A percentile compares a stretch with the other conserved stretches of the same genome.
Conservation (phyloP, 2,113 vertebrate species). For the Brevimyrus niger region DNA sequence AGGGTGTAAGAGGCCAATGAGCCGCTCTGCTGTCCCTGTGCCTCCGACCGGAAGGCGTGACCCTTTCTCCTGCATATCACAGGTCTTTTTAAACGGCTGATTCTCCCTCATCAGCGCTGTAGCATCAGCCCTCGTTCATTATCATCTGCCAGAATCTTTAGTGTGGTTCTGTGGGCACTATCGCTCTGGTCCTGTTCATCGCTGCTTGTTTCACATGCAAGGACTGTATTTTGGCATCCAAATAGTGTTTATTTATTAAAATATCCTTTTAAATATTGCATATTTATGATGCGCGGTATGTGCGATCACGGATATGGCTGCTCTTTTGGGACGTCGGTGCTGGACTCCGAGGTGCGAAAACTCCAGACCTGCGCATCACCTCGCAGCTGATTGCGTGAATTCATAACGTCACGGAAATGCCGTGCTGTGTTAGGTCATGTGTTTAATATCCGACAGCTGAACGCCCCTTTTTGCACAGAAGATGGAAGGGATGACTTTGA, state of each 20-base stretch:
- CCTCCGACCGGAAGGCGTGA: neutral
- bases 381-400: slow-evolving; percentile 28
- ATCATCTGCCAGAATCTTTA: neutral
- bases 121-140: neutral
- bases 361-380: neutral
- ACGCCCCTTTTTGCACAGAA: neutral
- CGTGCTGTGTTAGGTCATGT: slow-evolving; percentile 31
- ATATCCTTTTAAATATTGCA: neutral
- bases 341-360: neutral
- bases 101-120: neutral
- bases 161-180: neutral
- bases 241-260: slow-evolving; percentile 1
- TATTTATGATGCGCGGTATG: neutral
- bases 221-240: neutral
- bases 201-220: neutral
- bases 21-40: neutral
- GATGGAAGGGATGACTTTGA: neutral
- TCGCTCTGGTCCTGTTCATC: neutral
- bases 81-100: neutral
- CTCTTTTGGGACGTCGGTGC: neutral
- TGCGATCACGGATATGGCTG: neutral
- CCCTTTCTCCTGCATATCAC: neutral
- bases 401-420: slow-evolving; percentile 23
- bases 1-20: neutral
- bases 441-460: slow-evolving; percentile 23